Conservation (phyloP, 2,113 vertebrate species). For the Archocentrus centrarchus region DNA sequence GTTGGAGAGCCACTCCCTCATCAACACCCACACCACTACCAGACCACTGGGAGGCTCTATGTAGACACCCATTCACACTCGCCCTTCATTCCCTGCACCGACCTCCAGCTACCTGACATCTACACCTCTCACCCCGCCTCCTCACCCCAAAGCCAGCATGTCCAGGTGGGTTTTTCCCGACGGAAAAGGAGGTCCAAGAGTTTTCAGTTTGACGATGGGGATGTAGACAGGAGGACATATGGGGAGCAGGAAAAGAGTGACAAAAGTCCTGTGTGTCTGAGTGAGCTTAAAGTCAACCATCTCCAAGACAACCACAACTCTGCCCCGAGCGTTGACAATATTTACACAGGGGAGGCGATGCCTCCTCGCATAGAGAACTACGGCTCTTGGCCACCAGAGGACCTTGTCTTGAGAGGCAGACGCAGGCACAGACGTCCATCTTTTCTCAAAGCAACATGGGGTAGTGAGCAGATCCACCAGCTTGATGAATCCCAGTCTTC, state of each 20-base stretch:
- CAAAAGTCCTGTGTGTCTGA: conserved; percentile 57
- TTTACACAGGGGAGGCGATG: conserved; percentile 70
- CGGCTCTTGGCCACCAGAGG: conserved; percentile 79
- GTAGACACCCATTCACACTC: conserved; percentile 76
- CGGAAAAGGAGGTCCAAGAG: conserved; percentile 75
- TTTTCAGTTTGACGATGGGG: conserved; percentile 73
- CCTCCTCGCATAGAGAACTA: conserved; percentile 78
- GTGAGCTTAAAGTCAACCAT: conserved; percentile 75
- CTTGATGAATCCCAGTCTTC: conserved; percentile 74
- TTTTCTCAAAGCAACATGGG: conserved; percentile 83
- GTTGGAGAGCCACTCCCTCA: conserved; percentile 73
- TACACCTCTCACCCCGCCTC: conserved; percentile 75
- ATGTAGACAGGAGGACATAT: conserved; percentile 49
- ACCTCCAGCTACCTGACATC: conserved; percentile 83
- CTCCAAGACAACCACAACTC: conserved; percentile 77
- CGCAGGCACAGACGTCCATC: conserved; percentile 84
- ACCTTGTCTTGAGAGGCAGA: conserved; percentile 78
- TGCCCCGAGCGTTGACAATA: conserved; percentile 72
- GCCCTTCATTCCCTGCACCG: conserved; percentile 68
- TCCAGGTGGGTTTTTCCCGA: conserved; percentile 60
- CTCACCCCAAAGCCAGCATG: conserved; percentile 70
- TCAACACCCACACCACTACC: conserved; percentile 69
- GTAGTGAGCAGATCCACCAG: conserved; percentile 76
- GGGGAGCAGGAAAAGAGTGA: conserved; percentile 59
- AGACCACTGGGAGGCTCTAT: conserved; percentile 72